Evolutionary conservation across 2,888 invertebrate species (phyloP), one percentile per base, ranked within the genome.

Genomic region (Notodonta dromedarius): DNA sequence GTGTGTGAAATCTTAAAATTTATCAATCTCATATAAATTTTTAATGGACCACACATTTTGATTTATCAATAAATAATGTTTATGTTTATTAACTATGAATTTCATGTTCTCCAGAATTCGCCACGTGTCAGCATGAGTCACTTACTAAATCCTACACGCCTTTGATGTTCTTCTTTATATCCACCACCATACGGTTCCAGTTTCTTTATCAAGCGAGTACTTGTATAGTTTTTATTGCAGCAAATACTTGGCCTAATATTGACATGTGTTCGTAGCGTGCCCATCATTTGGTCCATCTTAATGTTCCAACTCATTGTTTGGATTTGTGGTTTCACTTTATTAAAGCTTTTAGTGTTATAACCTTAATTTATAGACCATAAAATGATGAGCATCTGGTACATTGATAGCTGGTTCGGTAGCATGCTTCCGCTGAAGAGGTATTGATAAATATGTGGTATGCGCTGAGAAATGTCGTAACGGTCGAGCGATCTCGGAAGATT

Each of bases 281-380:
- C 62, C 64, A 62, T 69, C 67, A 69, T 71, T 63, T 69, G 67
- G 67, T 67, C 69, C 56, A 44, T 56, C 42, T 44, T 56, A 56
- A 73, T 73, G 66, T 66, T 61, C 56, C 56, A 75, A 60, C 60
- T 74, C 54, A 77, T 77, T 77, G 77, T 76, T 77, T 76, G 62
- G 73, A 76, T 73, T 73, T 75, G 76, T 75, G 76, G 75, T 74
- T 62, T 56, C 73, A 74, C 73, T 76, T 75, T 73, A 74, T 66
- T 66, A 63, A 60, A 69, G 76, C 70, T 70, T 77, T 77, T 74
- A 74, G 74, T 76, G 64, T 70, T 74, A 69, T 77, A 73, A 69
- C 59, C 60, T 66, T 77, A 73, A 75, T 77, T 77, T 76, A 76
- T 76, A 69, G 62, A 40, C 46, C 67, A 69, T 76, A 68, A 61